Evolutionary conservation across 2,113 vertebrate genomes (phyloP).

Genomic region (Fregetta grallaria): DNA sequence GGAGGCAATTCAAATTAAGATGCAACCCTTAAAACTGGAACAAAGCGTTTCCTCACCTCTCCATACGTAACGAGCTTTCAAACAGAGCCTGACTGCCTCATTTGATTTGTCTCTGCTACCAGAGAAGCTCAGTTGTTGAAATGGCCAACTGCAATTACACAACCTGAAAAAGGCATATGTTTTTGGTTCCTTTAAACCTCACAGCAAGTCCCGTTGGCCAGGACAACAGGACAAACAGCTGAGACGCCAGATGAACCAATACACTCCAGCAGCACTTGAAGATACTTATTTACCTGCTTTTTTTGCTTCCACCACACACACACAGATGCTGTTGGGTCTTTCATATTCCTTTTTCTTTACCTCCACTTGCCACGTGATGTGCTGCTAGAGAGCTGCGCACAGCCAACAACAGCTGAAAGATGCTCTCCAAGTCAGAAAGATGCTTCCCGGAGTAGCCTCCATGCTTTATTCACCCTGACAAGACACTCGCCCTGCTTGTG

Average conservation of each 20-base stretch:
- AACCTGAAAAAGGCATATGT: not conserved
- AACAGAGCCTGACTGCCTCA: not conserved
- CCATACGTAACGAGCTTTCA: not conserved
- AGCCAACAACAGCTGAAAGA: not conserved
- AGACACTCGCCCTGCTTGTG: not conserved
- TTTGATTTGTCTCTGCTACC: not conserved
- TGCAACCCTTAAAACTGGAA: not conserved
- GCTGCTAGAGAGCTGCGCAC: not conserved
- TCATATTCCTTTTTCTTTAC: not conserved
- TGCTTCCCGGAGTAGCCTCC: not conserved
- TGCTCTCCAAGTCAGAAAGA: not conserved
- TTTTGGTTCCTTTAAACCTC: not conserved
- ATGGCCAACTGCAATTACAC: not conserved
- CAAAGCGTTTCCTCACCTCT: not conserved
- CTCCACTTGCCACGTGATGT: not conserved
- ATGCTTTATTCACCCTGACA: not conserved
- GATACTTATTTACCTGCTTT: not conserved
- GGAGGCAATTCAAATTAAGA: conserved; percentile 16
- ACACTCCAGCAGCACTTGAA: not conserved
- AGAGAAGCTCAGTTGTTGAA: not conserved
- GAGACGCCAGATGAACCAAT: not conserved
- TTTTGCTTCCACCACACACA: not conserved
- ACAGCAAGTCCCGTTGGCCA: not conserved
- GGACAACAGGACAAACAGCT: not conserved
- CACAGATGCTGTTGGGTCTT: not conserved